Evolutionary conservation across 2,797 vertebrate species (phyloP).

Genomic region (Falco columbarius): DNA sequence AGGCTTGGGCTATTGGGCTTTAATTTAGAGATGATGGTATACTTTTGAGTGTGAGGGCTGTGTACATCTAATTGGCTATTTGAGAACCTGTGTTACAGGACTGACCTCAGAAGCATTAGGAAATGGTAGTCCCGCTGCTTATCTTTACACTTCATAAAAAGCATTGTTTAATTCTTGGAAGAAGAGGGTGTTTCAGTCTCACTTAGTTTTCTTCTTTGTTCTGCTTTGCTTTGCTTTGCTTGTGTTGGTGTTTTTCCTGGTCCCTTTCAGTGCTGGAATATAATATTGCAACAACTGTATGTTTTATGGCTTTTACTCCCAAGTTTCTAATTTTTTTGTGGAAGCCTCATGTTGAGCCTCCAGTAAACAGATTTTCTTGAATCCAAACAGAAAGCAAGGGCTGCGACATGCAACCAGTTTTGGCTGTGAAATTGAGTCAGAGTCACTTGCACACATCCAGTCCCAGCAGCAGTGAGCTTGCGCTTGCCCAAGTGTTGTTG

Average conservation of each 20-base stretch:
- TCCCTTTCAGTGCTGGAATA: not conserved
- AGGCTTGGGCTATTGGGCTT: not conserved
- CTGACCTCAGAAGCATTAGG: conserved; percentile 14
- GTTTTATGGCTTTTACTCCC: not conserved
- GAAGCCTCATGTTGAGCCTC: not conserved
- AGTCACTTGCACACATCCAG: not conserved
- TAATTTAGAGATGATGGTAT: not conserved
- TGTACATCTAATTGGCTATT: not conserved
- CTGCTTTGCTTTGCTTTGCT: conserved; percentile 20
- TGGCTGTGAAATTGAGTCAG: not conserved
- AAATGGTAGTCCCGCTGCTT: conserved; percentile 22
- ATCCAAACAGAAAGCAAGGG: not conserved
- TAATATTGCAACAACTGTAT: not conserved
- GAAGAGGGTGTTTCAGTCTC: conserved; percentile 1
- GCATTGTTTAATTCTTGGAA: conserved; percentile 54
- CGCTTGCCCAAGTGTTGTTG: not conserved
- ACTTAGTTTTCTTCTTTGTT: not conserved
- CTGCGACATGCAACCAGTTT: fast-evolving
- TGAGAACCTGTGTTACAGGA: not conserved
- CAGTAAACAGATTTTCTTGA: not conserved
- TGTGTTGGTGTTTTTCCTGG: not conserved
- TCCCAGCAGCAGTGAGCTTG: fast-evolving
- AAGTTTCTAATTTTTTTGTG: not conserved
- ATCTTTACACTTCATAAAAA: conserved; percentile 39
- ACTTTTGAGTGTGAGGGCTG: not conserved